phyloP scores from a whole-genome alignment of 2,797 vertebrate species.

The Hoplostethus atlanticus region DNA sequence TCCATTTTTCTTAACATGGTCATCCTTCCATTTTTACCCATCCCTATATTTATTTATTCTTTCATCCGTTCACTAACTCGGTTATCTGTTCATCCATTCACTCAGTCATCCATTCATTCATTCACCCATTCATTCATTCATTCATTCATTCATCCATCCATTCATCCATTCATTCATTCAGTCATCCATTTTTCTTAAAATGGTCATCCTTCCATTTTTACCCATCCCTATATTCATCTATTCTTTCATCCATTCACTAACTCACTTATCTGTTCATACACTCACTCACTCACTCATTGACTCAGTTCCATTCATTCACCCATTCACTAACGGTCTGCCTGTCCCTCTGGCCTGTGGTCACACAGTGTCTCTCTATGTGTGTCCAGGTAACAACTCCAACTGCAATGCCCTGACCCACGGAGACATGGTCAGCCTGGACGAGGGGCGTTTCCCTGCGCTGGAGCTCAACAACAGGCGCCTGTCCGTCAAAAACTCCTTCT shows the following conservation, averaged over 20 bases:
- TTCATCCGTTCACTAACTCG: neutral
- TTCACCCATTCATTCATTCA: neutral
- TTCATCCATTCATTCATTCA: too few species aligned
- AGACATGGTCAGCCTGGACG: conserved; percentile 96
- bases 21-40: too few species aligned
- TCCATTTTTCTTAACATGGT: too few species aligned
- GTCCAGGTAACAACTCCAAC: conserved; percentile 91
- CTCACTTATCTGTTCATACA: neutral
- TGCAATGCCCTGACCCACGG: conserved; percentile 92
- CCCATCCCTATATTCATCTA: too few species aligned
- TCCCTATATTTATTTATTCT: neutral
- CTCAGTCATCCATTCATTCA: neutral
- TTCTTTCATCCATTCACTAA: neutral
- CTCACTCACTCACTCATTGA: neutral
- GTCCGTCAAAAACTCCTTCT: conserved; percentile 98
- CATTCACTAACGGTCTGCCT: conserved; percentile 51
- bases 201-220: too few species aligned
- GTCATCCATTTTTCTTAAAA: too few species aligned
- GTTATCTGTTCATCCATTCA: neutral
- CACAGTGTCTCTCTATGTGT: conserved; percentile 76
- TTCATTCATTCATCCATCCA: too few species aligned
- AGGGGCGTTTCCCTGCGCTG: conserved; percentile 94
- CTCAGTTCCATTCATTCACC: neutral
- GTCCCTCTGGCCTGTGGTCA: conserved; percentile 72
- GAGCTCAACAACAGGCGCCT: conserved; percentile 97